A percentile compares a stretch with the other conserved stretches of the same genome.
These are phyloP conservation scores for Mustela nigripes DNA, from an alignment of 2,113 vertebrate species.

Conservation along the genomic window DNA sequence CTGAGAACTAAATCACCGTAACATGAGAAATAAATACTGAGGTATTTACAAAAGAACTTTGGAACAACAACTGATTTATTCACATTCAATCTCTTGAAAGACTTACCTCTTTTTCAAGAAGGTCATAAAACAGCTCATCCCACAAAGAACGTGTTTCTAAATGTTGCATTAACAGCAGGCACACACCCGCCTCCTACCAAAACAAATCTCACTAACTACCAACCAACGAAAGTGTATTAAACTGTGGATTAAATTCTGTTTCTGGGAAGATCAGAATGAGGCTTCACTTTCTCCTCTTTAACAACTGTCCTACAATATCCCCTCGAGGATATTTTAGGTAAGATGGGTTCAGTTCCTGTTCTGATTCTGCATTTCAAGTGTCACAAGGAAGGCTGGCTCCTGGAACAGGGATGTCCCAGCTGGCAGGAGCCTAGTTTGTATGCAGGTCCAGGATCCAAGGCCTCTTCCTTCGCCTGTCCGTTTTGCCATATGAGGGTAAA, in stretches of 20 bases:
- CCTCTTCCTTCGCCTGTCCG: not conserved
- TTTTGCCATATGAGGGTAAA: not conserved
- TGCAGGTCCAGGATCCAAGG: not conserved
- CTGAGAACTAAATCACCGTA: not conserved
- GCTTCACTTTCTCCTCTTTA: not conserved
- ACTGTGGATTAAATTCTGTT: not conserved
- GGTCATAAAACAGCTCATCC: not conserved
- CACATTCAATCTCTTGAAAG: not conserved
- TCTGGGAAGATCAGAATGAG: not conserved
- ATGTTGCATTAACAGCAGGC: not conserved
- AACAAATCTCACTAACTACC: not conserved
- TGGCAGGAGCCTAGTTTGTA: not conserved
- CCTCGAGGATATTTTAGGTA: not conserved
- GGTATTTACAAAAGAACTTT: not conserved
- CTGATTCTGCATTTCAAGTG: not conserved
- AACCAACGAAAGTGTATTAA: not conserved
- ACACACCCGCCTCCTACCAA: not conserved
- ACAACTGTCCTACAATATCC: not conserved
- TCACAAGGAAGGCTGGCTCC: not conserved
- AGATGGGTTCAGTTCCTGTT: not conserved
- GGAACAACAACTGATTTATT: not conserved
- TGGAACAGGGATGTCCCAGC: not conserved
- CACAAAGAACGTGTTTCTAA: not conserved
- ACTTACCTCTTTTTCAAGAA: constrained; percentile 21
- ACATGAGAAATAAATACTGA: not conserved